These are phyloP conservation scores for Mesochorus sp. DNA, from an alignment of 2,888 invertebrate species.

Conservation along the genomic window DNA sequence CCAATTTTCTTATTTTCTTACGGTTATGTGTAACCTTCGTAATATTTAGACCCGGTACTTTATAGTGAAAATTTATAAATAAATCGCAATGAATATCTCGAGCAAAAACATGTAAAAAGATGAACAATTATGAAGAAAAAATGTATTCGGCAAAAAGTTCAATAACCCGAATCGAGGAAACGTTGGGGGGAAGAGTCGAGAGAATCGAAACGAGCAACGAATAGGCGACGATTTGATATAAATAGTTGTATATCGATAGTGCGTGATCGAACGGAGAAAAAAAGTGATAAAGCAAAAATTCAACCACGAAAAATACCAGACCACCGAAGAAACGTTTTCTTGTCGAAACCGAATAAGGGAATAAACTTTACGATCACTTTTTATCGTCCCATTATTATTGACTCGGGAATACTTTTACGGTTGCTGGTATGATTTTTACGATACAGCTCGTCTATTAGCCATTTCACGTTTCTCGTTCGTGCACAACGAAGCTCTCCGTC, in stretches of 20 bases:
- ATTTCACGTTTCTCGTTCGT: constrained; percentile 56
- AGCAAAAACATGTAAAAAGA: neutral
- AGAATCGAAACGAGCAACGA: constrained; percentile 17
- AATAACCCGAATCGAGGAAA: neutral
- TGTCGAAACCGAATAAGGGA: constrained; percentile 15
- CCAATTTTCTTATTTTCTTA: no score
- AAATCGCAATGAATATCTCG: neutral
- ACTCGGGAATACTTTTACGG: constrained; percentile 67
- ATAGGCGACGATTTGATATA: constrained; percentile 14
- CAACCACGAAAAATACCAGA: constrained; percentile 53
- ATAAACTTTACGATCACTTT: constrained; percentile 65
- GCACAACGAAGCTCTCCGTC: constrained; percentile 27
- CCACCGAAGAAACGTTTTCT: constrained; percentile 40
- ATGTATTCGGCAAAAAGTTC: neutral
- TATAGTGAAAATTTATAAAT: neutral
- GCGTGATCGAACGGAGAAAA: neutral
- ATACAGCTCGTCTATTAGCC: constrained; percentile 65
- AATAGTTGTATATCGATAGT: neutral
- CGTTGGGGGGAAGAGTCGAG: neutral
- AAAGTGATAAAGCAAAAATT: constrained; percentile 21
- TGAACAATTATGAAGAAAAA: no score
- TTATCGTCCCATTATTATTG: constrained; percentile 70
- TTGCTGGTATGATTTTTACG: constrained; percentile 68
- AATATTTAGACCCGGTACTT: neutral
- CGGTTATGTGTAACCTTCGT: neutral